A percentile compares a stretch with the other conserved stretches of the same genome.
These are phyloP conservation scores for Periophthalmus magnuspinnatus DNA, from an alignment of 2,797 vertebrate genomes.

Conservation along the genomic window DNA sequence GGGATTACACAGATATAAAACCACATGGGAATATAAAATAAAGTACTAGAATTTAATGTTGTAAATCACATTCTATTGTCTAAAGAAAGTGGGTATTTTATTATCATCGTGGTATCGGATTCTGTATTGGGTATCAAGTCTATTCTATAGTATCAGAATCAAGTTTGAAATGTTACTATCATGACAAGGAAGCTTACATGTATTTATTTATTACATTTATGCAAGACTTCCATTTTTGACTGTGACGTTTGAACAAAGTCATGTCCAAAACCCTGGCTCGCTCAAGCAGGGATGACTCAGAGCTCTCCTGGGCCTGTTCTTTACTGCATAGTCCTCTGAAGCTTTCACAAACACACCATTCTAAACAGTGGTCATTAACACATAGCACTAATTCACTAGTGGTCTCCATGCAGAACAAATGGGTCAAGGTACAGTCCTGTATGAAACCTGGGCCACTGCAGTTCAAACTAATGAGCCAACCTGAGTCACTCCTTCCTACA, in stretches of 20 bases:
- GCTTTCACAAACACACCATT: neutral
- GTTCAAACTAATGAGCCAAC: slow-evolving; percentile 17
- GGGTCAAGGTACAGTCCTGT: slow-evolving; percentile 6
- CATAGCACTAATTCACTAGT: slow-evolving; percentile 17
- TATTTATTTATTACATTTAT: too few species aligned
- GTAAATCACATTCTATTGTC: too few species aligned
- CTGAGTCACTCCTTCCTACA: slow-evolving; percentile 23
- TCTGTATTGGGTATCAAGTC: too few species aligned
- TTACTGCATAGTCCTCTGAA: neutral
- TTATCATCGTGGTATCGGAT: too few species aligned
- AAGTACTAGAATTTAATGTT: too few species aligned
- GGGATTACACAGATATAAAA: too few species aligned
- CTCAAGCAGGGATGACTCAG: neutral
- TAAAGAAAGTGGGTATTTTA: too few species aligned
- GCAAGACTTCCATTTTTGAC: neutral
- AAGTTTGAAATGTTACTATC: too few species aligned
- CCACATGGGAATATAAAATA: too few species aligned
- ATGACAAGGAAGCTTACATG: too few species aligned
- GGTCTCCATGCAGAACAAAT: slow-evolving; percentile 14
- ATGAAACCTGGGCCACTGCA: slow-evolving; percentile 2
- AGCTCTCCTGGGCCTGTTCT: neutral
- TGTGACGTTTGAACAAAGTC: neutral
- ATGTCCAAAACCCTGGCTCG: neutral
- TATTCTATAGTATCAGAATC: too few species aligned
- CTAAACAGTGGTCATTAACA: slow-evolving; percentile 20